These are phyloP conservation scores for Acleris sparsana DNA, from an alignment of 2,888 invertebrate genomes.

Conservation along the genomic window DNA sequence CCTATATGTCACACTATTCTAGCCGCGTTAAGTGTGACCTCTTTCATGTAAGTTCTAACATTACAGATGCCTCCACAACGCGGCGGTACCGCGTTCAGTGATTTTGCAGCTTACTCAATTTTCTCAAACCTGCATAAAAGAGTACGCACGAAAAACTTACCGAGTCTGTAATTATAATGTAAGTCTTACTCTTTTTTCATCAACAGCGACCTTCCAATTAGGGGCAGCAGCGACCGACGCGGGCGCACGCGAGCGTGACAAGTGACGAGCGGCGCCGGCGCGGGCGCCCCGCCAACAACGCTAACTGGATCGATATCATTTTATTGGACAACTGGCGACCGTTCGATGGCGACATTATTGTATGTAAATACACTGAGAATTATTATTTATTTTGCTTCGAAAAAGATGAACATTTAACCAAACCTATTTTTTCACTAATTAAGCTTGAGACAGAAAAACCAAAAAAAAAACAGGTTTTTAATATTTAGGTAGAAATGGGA, in stretches of 20 bases:
- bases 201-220: slow-evolving; percentile 5
- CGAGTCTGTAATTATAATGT: no score
- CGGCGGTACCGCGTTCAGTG: background rate
- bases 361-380: no score
- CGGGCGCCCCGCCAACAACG: slow-evolving; percentile 8
- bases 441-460: no score
- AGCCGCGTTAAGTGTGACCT: background rate
- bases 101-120: background rate
- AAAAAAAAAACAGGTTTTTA: no score
- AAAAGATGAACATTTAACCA: no score
- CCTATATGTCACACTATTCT: background rate
- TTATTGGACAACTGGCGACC: background rate
- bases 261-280: slow-evolving; percentile 8
- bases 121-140: background rate
- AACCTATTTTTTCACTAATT: no score
- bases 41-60: background rate
- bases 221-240: background rate
- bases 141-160: no score
- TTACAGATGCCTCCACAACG: background rate
- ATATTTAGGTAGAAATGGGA: no score
- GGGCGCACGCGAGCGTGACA: background rate
- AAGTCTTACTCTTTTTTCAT: background rate
- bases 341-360: background rate
- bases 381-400: no score
- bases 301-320: background rate